Evolutionary conservation across 2,888 invertebrate species (phyloP).

Genomic region (Cordilura impudica): DNA sequence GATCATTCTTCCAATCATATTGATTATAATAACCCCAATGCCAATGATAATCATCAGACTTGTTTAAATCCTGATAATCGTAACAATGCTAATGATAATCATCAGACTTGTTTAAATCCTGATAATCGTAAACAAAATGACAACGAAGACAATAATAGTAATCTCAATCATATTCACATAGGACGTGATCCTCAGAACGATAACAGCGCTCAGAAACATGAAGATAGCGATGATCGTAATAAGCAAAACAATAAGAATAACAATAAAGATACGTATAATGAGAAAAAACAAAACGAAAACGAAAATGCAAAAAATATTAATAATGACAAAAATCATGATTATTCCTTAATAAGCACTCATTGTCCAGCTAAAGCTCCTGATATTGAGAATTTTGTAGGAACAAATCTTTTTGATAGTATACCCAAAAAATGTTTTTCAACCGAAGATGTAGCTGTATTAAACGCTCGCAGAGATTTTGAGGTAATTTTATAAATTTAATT

Average conservation of each 20-base stretch:
- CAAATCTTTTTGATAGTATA: conserved; percentile 72
- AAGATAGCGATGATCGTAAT: neutral
- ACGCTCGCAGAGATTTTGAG: conserved; percentile 75
- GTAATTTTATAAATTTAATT: conserved; percentile 50
- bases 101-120: neutral
- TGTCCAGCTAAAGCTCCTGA: neutral
- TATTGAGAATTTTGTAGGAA: conserved; percentile 71
- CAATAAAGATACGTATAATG: conserved; percentile 5
- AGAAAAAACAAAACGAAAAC: neutral
- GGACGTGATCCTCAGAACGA: neutral
- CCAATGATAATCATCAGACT: neutral
- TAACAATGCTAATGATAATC: neutral
- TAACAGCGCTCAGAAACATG: no score
- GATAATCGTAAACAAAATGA: no score
- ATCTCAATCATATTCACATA: neutral
- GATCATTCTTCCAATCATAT: neutral
- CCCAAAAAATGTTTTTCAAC: conserved; percentile 73
- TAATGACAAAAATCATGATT: neutral
- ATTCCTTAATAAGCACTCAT: neutral
- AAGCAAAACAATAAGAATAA: neutral
- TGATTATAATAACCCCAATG: neutral
- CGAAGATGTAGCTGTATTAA: conserved; percentile 73
- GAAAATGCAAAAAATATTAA: neutral
- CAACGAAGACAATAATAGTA: neutral
- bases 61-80: neutral